Conservation (phyloP, 2,888 invertebrate genomes). For the Xanthostigma xanthostigma region DNA sequence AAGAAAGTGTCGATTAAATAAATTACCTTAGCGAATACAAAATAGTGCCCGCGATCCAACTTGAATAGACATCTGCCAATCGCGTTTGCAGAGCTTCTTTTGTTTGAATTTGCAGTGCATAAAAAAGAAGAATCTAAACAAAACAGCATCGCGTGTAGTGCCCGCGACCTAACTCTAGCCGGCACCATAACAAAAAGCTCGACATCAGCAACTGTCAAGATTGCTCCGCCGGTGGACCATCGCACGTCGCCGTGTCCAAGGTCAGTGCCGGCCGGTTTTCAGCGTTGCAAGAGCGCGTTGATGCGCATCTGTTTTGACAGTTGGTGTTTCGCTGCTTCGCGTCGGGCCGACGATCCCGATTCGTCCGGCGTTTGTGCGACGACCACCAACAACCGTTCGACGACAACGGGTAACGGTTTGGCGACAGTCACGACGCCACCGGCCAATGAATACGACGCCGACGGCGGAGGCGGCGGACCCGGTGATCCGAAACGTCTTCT, state of each 20-base stretch:
- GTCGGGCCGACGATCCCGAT: slow-evolving; percentile 43
- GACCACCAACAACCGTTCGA: slow-evolving; percentile 11
- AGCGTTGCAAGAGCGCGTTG: slow-evolving; percentile 38
- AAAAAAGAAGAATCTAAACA: no score
- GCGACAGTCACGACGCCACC: slow-evolving; percentile 9
- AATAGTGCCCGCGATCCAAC: no score
- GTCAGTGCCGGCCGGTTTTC: slow-evolving; percentile 1
- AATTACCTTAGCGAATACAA: no score
- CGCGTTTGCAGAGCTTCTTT: no score
- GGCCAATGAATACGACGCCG: slow-evolving; percentile 18
- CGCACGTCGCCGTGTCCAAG: background rate
- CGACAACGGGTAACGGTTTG: slow-evolving; percentile 6
- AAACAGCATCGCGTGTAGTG: no score
- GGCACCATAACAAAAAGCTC: no score
- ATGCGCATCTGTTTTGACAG: slow-evolving; percentile 87
- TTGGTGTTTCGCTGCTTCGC: slow-evolving; percentile 74
- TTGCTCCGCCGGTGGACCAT: no score
- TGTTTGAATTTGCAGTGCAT: no score
- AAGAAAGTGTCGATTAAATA: no score
- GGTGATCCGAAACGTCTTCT: slow-evolving; percentile 17
- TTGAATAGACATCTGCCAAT: no score
- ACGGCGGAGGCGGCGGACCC: slow-evolving; percentile 38
- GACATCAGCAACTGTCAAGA: no score
- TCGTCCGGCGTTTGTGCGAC: slow-evolving; percentile 26
- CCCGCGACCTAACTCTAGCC: no score